phyloP scores from a whole-genome alignment of 2,113 vertebrate genomes.

The Illadopsis cleaveri region DNA sequence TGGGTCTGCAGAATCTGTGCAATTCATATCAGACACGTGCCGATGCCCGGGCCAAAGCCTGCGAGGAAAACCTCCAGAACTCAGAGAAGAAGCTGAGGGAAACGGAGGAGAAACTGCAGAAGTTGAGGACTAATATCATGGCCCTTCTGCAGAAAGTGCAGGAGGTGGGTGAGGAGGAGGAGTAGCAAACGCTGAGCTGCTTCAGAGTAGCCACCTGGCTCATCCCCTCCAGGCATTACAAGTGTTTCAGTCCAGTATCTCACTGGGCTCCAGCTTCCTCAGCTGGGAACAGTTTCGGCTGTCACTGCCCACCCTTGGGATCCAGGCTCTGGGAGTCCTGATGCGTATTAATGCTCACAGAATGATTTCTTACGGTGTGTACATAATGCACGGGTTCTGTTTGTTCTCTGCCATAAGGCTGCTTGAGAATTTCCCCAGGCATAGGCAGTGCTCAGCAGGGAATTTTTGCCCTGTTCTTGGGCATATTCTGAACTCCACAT shows the following conservation, averaged over 20 bases:
- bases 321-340: background rate
- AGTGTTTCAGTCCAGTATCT: background rate
- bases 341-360: background rate
- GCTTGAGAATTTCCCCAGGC: background rate
- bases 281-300: background rate
- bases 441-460: background rate
- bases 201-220: background rate
- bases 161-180: constrained; percentile 81
- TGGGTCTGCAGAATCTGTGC: constrained; percentile 93
- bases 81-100: constrained; percentile 86
- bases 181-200: background rate
- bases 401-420: background rate
- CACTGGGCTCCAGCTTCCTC: background rate
- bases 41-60: constrained; percentile 87
- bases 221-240: background rate
- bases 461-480: background rate
- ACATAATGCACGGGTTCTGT: background rate
- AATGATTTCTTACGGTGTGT: background rate
- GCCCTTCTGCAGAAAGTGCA: constrained; percentile 96
- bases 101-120: constrained; percentile 93
- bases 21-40: constrained; percentile 94
- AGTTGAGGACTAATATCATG: constrained; percentile 94
- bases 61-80: constrained; percentile 86
- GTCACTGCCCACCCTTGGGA: background rate
- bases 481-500: background rate